phyloP scores from a whole-genome alignment of 1,140 invertebrate species.

The Lepidurus apus region DNA sequence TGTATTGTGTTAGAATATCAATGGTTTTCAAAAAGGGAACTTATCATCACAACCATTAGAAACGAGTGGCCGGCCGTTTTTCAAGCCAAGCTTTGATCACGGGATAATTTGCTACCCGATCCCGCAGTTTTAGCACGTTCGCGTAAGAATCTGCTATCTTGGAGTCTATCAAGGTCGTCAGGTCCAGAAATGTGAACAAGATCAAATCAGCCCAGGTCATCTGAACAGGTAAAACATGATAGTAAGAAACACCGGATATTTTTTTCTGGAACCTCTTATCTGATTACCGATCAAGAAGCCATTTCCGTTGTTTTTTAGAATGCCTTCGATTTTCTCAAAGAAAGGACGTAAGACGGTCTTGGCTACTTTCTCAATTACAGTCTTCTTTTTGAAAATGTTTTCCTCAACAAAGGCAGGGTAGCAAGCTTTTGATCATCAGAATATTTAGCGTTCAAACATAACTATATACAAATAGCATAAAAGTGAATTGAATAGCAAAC shows the following conservation, averaged over 20 bases:
- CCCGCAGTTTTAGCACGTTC: constrained; percentile 51
- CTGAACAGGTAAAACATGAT: neutral
- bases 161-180: neutral
- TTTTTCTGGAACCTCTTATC: constrained; percentile 24
- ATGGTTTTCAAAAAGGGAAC: neutral
- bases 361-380: constrained; percentile 31
- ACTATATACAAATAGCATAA: neutral
- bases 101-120: constrained; percentile 53
- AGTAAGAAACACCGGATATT: neutral
- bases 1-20: neutral
- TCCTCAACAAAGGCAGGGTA: constrained; percentile 36
- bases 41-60: neutral
- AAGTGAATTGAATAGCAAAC: constrained; percentile 21
- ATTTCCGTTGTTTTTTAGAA: constrained; percentile 30
- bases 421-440: neutral
- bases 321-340: constrained; percentile 31
- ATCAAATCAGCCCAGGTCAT: constrained; percentile 34
- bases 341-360: neutral
- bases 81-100: constrained; percentile 59
- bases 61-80: constrained; percentile 50
- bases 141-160: constrained; percentile 35
- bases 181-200: constrained; percentile 5
- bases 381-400: constrained; percentile 35
- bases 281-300: constrained; percentile 34
- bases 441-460: too few species aligned